These are phyloP conservation scores for Monoplex corrugatus DNA, from an alignment of 2,888 invertebrate species.

Conservation along the genomic window DNA sequence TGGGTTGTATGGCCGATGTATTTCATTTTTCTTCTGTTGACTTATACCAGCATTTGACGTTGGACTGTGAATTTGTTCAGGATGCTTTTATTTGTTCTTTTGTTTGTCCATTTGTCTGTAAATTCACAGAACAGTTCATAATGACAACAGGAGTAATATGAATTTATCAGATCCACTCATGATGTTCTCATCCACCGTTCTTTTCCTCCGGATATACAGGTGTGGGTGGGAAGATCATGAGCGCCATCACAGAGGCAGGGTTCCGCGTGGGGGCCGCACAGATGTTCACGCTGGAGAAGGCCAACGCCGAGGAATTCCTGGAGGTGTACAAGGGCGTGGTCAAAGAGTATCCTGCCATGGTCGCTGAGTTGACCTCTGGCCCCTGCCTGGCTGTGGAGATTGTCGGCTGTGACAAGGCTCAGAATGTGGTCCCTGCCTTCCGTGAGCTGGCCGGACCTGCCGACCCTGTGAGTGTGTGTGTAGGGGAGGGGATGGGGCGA, in stretches of 20 bases:
- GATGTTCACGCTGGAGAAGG: conserved; percentile 87
- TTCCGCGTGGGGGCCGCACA: conserved; percentile 91
- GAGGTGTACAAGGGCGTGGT: conserved; percentile 93
- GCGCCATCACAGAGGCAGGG: conserved; percentile 88
- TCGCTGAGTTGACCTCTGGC: conserved; percentile 91
- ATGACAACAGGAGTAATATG: too few species aligned
- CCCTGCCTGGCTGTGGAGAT: conserved; percentile 93
- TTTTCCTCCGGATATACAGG: too few species aligned
- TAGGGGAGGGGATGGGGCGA: too few species aligned
- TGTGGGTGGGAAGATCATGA: conserved; percentile 86
- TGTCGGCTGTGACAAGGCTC: conserved; percentile 80
- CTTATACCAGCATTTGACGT: too few species aligned
- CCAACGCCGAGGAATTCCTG: conserved; percentile 94
- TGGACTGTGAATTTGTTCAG: too few species aligned
- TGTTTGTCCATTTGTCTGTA: too few species aligned
- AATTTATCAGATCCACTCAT: too few species aligned
- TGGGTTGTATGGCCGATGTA: too few species aligned
- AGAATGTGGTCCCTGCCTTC: conserved; percentile 83
- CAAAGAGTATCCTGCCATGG: conserved; percentile 85
- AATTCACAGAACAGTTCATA: too few species aligned
- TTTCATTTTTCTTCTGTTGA: too few species aligned
- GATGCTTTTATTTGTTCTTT: too few species aligned
- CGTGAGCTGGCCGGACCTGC: conserved; percentile 92
- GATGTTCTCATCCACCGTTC: too few species aligned
- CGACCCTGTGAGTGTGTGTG: conserved; percentile 88